Evolutionary conservation across 2,888 invertebrate species (phyloP).

Genomic region (Zhengitettix transpicula): DNA sequence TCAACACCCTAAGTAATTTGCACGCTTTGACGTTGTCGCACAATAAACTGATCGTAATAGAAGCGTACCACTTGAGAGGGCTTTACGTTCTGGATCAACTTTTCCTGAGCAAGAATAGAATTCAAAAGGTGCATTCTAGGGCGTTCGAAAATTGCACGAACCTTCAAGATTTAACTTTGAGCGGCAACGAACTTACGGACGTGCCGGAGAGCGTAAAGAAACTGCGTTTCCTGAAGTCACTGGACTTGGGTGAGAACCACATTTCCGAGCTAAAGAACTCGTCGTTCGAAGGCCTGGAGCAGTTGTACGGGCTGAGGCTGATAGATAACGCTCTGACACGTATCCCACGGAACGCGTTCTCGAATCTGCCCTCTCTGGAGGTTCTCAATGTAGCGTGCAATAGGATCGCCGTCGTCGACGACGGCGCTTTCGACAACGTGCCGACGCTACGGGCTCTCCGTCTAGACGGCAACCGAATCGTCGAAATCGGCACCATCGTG

Average conservation of each 20-base stretch:
- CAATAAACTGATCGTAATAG: conserved; percentile 51
- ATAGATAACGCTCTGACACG: conserved; percentile 66
- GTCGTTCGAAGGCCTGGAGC: conserved; percentile 55
- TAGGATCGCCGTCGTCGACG: conserved; percentile 57
- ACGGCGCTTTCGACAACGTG: conserved; percentile 59
- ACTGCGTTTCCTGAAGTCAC: conserved; percentile 50
- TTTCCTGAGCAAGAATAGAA: conserved; percentile 55
- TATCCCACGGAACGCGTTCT: conserved; percentile 57
- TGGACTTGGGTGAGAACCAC: conserved; percentile 69
- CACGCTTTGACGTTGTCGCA: conserved; percentile 58
- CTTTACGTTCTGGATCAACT: conserved; percentile 56
- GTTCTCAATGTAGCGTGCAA: conserved; percentile 69
- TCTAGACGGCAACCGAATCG: conserved; percentile 60
- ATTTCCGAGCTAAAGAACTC: conserved; percentile 52
- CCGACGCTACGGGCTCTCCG: conserved; percentile 56
- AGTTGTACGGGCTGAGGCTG: conserved; percentile 57
- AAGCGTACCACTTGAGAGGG: conserved; percentile 52
- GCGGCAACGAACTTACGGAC: conserved; percentile 52
- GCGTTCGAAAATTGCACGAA: conserved; percentile 63
- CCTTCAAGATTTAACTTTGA: conserved; percentile 58
- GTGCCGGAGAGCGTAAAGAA: conserved; percentile 54
- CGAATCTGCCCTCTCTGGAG: conserved; percentile 50
- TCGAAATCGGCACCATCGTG: conserved; percentile 62
- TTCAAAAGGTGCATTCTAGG: conserved; percentile 47
- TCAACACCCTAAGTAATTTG: conserved; percentile 56